Base-by-base conservation (phyloP, 2,888 invertebrate genomes). In the Saturnia pavonia region DNA sequence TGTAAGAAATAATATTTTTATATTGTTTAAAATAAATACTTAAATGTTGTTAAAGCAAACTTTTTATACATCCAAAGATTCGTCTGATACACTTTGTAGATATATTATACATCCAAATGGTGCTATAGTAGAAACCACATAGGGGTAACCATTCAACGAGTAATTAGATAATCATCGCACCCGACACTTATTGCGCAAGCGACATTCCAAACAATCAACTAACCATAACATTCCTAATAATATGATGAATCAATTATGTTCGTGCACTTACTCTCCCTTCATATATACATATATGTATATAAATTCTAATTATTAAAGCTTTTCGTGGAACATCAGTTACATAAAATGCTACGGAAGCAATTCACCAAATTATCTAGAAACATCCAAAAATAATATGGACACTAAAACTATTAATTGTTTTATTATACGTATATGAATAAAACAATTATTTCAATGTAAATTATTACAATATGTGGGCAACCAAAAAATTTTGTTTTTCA, bases 1-100 rank as follows among this genome's bases (percentile, higher is more conserved):
- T 63, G 77, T 90, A 91, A 92, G 88, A 90, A 88, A 89, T 87
- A 79, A 90, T 92, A 92, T 92, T 93, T 93, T 92, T 92, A 89
- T 92, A 93, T 91, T 87, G 89, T 91, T 89, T 88, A 87, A 90
- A 92, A 90, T 91, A 88, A 91, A 89, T 88, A 80, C 80, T 76
- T 80, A 85, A 89, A 86, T 88, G 91, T 92, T 91, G 86, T 88
- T 83, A 84, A 85, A 80, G 79, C 82, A 85, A 85, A 88, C 83
- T 84, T 88, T 90, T 91, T 89, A 86, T 90, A 90, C 87, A 88
- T 87, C 86, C 85, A 87, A 86, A 85, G 80, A 84, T 78, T 80
- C 77, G 81, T 85, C 81, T 83, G 78, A 81, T 74, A 65, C 63
- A 70, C 75, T 76, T 76, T 78, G 74, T 87, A 85, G 16, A 4